Percentiles rank a stretch among this genome's conserved stretches.
Conservation (phyloP, 1,140 invertebrate genomes). For the Pissodes strobi region DNA sequence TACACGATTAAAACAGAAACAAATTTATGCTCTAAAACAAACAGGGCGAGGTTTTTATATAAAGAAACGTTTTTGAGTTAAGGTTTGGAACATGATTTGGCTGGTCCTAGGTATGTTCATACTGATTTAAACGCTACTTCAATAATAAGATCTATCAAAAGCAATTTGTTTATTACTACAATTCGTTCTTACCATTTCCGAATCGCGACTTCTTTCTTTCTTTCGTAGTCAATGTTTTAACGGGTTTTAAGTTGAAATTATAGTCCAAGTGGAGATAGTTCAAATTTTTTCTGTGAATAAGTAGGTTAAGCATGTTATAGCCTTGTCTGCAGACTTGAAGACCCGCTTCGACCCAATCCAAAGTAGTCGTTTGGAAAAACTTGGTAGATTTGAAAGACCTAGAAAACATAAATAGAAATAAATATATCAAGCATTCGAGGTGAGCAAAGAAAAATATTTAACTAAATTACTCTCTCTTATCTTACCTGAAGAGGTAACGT, state of each 20-base stretch:
- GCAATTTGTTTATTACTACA: too few relatives aligned
- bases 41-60: too few relatives aligned
- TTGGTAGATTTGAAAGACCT: slow-evolving; percentile 99
- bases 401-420: slow-evolving; percentile 63
- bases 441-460: neutral
- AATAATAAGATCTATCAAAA: too few relatives aligned
- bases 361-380: slow-evolving; percentile 98
- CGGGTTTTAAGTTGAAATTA: slow-evolving; percentile 99
- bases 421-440: too few relatives aligned
- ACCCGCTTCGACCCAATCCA: slow-evolving; percentile 99
- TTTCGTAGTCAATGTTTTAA: slow-evolving; percentile 98
- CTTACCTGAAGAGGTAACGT: slow-evolving; percentile 81
- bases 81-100: too few relatives aligned
- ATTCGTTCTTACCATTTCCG: slow-evolving; percentile 80
- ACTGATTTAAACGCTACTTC: too few relatives aligned
- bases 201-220: slow-evolving; percentile 99
- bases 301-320: slow-evolving; percentile 98
- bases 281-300: slow-evolving; percentile 99
- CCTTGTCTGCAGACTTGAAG: slow-evolving; percentile 98
- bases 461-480: neutral
- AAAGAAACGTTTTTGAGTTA: too few relatives aligned
- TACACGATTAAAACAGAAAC: too few relatives aligned
- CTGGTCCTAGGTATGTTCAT: too few relatives aligned
- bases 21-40: too few relatives aligned
- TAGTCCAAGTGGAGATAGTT: slow-evolving; percentile 99